Conservation (phyloP, 2,797 vertebrate genomes). For the Galago senegalensis region DNA sequence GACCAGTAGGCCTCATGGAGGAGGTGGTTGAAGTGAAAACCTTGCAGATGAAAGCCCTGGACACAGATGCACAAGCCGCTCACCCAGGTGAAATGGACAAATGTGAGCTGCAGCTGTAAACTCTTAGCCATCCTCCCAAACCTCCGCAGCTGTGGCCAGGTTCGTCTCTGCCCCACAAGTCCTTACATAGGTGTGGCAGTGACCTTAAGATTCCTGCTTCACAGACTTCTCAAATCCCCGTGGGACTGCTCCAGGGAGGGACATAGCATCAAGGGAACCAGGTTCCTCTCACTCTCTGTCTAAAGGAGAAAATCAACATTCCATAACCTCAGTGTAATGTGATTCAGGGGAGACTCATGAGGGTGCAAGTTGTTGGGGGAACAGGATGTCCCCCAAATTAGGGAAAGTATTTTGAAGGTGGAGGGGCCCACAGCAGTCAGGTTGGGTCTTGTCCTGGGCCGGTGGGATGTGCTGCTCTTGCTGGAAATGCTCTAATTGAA, state of each 20-base stretch:
- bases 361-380: neutral
- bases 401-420: neutral
- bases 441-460: neutral
- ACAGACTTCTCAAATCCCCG: neutral
- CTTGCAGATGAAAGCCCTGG: too few relatives aligned
- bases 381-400: neutral
- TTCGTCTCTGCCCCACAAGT: neutral
- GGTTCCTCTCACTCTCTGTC: neutral
- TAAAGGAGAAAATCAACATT: neutral
- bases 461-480: neutral
- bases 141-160: neutral
- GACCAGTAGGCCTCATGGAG: neutral
- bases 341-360: neutral
- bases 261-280: neutral
- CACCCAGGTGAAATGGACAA: neutral
- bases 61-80: neutral
- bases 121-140: too few relatives aligned
- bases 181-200: neutral
- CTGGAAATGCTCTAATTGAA: neutral
- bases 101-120: neutral
- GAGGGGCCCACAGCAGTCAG: neutral
- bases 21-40: too few relatives aligned
- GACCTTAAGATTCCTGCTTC: neutral
- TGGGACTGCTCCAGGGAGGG: neutral
- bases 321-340: neutral